phyloP scores from a whole-genome alignment of 1,140 invertebrate species.

The Archivesica marissinica region DNA sequence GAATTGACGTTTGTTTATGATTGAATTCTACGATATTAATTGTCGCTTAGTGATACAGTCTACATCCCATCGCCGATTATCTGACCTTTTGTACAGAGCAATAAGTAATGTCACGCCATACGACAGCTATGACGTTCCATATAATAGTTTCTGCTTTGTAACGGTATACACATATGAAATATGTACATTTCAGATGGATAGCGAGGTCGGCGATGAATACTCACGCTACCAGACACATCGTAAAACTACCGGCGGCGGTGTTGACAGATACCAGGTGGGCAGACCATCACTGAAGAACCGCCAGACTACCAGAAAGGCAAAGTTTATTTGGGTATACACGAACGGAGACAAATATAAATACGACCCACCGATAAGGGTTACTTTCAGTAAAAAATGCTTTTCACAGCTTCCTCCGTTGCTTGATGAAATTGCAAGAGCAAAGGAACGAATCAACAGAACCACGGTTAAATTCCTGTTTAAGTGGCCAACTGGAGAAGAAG shows the following conservation, averaged over 20 bases:
- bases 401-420: background rate
- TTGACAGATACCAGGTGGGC: background rate
- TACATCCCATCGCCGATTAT: too few species aligned
- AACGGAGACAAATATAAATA: background rate
- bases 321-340: background rate
- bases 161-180: too few species aligned
- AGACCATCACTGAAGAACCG: background rate
- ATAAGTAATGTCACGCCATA: too few species aligned
- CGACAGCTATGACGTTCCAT: too few species aligned
- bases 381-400: conserved; percentile 16
- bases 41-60: too few species aligned
- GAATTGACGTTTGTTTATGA: too few species aligned
- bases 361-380: background rate
- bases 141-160: too few species aligned
- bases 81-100: too few species aligned
- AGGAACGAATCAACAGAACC: background rate
- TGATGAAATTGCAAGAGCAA: conserved; percentile 7
- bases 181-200: conserved; percentile 12
- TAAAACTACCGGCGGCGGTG: background rate
- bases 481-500: conserved; percentile 14
- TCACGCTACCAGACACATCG: background rate
- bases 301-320: background rate
- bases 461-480: conserved; percentile 8
- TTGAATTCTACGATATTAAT: too few species aligned
- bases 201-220: background rate